Conservation (phyloP, 1,140 invertebrate species). For the Sitobion miscanthi region DNA sequence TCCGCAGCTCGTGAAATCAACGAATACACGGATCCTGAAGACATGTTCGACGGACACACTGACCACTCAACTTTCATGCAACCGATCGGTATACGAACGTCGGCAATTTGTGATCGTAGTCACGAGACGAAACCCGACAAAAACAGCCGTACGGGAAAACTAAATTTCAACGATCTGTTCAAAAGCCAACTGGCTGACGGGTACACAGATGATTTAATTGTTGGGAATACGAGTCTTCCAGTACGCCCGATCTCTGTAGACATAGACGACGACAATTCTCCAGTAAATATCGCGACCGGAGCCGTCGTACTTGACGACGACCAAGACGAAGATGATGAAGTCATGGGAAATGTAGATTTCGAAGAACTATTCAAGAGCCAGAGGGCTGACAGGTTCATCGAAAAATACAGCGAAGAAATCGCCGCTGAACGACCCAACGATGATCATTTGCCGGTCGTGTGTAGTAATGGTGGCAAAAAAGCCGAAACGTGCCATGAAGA, state of each 20-base stretch:
- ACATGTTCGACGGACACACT: neutral
- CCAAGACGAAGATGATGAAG: neutral
- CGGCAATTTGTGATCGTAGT: too few relatives aligned
- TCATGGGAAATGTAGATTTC: neutral
- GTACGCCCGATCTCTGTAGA: neutral
- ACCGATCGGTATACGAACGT: neutral
- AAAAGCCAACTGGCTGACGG: neutral
- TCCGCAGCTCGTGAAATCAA: neutral
- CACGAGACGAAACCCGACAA: neutral
- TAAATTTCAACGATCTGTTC: neutral
- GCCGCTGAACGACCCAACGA: neutral
- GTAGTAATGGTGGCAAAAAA: neutral
- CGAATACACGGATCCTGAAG: neutral
- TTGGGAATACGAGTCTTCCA: neutral
- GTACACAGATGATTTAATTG: neutral
- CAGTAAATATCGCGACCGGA: neutral
- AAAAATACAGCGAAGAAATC: conserved; percentile 7
- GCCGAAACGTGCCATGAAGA: neutral
- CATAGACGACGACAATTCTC: neutral
- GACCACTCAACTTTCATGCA: neutral
- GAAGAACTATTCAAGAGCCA: conserved; percentile 42
- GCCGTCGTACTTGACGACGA: too few relatives aligned
- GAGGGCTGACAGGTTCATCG: neutral
- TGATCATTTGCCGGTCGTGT: neutral
- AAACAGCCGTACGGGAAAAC: neutral